phyloP scores from a whole-genome alignment of 2,113 vertebrate genomes.

The Podocnemis expansa region DNA sequence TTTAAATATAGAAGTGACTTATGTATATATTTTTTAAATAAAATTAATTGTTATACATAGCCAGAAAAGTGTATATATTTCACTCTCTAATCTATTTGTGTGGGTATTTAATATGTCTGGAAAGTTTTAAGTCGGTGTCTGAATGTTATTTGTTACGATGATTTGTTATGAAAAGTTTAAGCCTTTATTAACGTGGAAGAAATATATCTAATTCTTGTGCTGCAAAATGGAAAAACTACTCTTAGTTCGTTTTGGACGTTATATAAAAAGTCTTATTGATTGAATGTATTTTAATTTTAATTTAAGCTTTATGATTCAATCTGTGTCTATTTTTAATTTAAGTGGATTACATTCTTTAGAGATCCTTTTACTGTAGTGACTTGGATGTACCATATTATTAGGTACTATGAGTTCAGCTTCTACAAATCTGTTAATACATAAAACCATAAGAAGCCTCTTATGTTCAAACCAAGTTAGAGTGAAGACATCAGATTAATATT shows the following conservation, averaged over 20 bases:
- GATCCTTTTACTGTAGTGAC: constrained; percentile 84
- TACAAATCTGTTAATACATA: constrained; percentile 96
- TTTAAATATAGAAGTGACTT: constrained; percentile 36
- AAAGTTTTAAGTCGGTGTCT: not conserved
- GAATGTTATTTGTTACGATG: constrained; percentile 17
- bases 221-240: not conserved
- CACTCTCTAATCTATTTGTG: not conserved
- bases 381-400: constrained; percentile 91
- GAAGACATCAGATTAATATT: constrained; percentile 98
- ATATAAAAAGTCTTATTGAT: constrained; percentile 52
- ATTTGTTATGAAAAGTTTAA: constrained; percentile 33
- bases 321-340: constrained; percentile 88
- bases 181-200: constrained; percentile 35
- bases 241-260: constrained; percentile 45
- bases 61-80: constrained; percentile 24
- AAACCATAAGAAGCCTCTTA: constrained; percentile 95
- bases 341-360: constrained; percentile 87
- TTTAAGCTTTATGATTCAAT: constrained; percentile 77
- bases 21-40: constrained; percentile 48
- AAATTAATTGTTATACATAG: constrained; percentile 35
- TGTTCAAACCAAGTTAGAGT: constrained; percentile 88
- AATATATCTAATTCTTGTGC: constrained; percentile 5
- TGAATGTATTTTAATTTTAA: constrained; percentile 74
- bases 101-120: not conserved
- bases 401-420: constrained; percentile 89